Conservation (phyloP, 2,113 vertebrate species). For the Ceyx cyanopectus region DNA sequence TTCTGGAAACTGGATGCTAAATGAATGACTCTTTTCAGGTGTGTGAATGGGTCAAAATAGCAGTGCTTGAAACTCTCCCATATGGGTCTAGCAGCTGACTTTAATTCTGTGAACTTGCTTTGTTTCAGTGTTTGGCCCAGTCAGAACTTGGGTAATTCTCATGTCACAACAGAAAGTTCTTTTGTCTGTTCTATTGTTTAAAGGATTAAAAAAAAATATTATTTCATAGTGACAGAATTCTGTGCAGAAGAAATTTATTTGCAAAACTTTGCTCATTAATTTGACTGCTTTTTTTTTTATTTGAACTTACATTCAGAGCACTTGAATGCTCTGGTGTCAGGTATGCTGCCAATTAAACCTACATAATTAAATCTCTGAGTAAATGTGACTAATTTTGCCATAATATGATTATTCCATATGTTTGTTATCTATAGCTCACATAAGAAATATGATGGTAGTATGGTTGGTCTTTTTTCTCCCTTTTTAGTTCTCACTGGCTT, state of each 20-base stretch:
- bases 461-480: not conserved
- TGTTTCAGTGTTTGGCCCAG: fast-evolving
- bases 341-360: not conserved
- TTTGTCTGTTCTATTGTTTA: not conserved
- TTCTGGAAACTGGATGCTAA: not conserved
- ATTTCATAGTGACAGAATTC: not conserved
- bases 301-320: not conserved
- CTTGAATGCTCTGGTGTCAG: not conserved
- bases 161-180: not conserved
- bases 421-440: not conserved
- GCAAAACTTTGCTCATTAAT: not conserved
- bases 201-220: not conserved
- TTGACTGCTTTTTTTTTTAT: not conserved
- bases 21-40: not conserved
- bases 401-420: not conserved
- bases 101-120: not conserved
- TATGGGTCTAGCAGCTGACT: not conserved
- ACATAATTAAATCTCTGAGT: not conserved
- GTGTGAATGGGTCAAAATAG: fast-evolving
- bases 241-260: not conserved
- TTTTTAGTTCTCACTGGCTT: not conserved
- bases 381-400: not conserved
- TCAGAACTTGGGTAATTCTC: not conserved
- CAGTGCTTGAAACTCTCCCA: not conserved
- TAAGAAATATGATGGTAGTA: not conserved